Percentiles rank a stretch among this genome's conserved stretches.
Conservation (phyloP, 2,888 invertebrate genomes). For the Latheticus oryzae region DNA sequence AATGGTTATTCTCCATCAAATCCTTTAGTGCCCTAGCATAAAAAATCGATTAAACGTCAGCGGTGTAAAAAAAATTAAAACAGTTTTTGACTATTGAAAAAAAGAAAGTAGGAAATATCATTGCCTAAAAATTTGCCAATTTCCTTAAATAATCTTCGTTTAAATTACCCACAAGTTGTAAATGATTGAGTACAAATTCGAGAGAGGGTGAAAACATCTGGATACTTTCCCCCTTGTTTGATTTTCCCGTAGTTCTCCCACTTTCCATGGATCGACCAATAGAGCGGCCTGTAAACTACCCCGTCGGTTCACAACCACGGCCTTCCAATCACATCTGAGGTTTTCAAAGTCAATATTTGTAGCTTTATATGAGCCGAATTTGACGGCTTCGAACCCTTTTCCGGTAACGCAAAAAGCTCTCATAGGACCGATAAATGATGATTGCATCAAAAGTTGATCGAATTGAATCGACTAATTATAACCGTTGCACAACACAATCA, state of each 20-base stretch:
- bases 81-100: too few relatives aligned
- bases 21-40: too few relatives aligned
- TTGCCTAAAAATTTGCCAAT: conserved; percentile 24
- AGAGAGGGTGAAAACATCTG: conserved; percentile 49
- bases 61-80: too few relatives aligned
- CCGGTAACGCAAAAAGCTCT: conserved; percentile 4
- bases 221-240: conserved; percentile 44
- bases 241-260: conserved; percentile 44
- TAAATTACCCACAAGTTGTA: conserved; percentile 53
- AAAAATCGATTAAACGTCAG: too few relatives aligned
- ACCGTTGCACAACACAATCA: conserved; percentile 44
- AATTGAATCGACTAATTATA: conserved; percentile 11
- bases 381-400: conserved; percentile 47
- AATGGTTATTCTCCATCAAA: too few relatives aligned
- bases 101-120: too few relatives aligned
- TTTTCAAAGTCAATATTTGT: conserved; percentile 66
- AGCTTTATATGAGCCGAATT: conserved; percentile 62
- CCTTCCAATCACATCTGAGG: conserved; percentile 65
- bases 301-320: conserved; percentile 56
- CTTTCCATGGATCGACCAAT: conserved; percentile 43
- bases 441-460: neutral
- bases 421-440: conserved; percentile 9
- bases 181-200: conserved; percentile 54
- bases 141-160: conserved; percentile 37
- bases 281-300: conserved; percentile 56